These are phyloP conservation scores for Marmota monax DNA, from an alignment of 2,113 vertebrate species.

Conservation along the genomic window DNA sequence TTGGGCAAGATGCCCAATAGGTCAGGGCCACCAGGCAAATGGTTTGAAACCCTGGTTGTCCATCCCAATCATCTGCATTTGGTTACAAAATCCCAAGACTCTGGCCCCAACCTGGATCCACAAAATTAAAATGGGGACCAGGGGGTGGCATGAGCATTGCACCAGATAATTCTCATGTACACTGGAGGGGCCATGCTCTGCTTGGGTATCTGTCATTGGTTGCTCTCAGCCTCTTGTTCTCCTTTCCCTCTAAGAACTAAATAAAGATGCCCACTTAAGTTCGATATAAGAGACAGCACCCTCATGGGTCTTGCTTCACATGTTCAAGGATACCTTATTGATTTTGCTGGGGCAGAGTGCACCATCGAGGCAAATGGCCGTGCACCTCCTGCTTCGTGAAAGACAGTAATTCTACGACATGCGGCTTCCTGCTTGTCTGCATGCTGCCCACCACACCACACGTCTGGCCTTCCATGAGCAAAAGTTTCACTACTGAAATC, in stretches of 20 bases:
- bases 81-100: not conserved
- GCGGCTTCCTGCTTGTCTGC: conserved; percentile 80
- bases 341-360: not conserved
- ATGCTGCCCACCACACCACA: conserved; percentile 59
- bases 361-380: not conserved
- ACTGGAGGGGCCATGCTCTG: not conserved
- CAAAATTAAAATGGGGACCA: not conserved
- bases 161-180: not conserved
- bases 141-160: not conserved
- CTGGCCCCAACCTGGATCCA: not conserved
- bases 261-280: not conserved
- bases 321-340: not conserved
- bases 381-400: not conserved
- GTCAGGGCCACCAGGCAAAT: not conserved
- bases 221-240: not conserved
- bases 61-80: not conserved
- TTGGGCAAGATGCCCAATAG: not conserved
- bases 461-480: conserved; percentile 79
- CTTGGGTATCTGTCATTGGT: not conserved
- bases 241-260: not conserved
- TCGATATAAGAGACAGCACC: not conserved
- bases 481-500: conserved; percentile 85
- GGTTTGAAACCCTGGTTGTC: not conserved
- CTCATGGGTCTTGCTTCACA: not conserved
- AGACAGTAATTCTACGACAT: conserved; percentile 54